phyloP scores from a whole-genome alignment of 2,888 invertebrate species.

The Pterostichus niger region DNA sequence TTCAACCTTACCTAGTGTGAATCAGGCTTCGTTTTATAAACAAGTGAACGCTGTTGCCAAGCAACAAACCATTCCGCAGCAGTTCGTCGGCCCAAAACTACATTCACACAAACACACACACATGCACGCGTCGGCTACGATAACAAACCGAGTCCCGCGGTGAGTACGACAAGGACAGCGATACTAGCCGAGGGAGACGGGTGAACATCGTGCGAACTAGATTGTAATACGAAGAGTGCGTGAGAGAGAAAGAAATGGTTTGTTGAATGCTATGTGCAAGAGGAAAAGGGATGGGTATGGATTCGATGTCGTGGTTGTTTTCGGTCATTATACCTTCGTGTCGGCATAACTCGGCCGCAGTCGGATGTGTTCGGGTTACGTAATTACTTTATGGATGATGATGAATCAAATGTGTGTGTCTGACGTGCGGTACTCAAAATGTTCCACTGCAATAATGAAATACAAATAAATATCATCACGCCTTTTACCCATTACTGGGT shows the following conservation, averaged over 20 bases:
- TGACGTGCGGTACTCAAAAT: slow-evolving; percentile 49
- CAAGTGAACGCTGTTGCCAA: slow-evolving; percentile 59
- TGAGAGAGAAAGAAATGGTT: slow-evolving; percentile 29
- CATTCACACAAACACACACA: slow-evolving; percentile 40
- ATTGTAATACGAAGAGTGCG: slow-evolving; percentile 55
- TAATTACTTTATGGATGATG: slow-evolving; percentile 61
- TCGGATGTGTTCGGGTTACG: slow-evolving; percentile 59
- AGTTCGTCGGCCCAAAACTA: slow-evolving; percentile 60
- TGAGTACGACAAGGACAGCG: slow-evolving; percentile 30
- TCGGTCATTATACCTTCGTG: slow-evolving; percentile 62
- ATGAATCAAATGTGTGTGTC: slow-evolving; percentile 51
- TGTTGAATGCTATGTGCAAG: not conserved
- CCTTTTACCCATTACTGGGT: not conserved
- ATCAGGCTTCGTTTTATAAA: slow-evolving; percentile 55
- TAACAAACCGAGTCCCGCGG: not conserved
- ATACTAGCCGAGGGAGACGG: not conserved
- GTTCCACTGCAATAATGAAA: not conserved
- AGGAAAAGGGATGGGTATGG: slow-evolving; percentile 9
- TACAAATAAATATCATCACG: too few species aligned
- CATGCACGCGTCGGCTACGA: slow-evolving; percentile 1
- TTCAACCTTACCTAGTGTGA: slow-evolving; percentile 33
- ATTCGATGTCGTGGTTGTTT: slow-evolving; percentile 56
- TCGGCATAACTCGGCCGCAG: slow-evolving; percentile 32
- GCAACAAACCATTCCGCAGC: slow-evolving; percentile 54
- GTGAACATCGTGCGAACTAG: slow-evolving; percentile 54